Percentiles rank a stretch among this genome's conserved stretches.
Evolutionary conservation across 2,797 vertebrate genomes (phyloP).

Genomic region (Cossypha niveicapilla): DNA sequence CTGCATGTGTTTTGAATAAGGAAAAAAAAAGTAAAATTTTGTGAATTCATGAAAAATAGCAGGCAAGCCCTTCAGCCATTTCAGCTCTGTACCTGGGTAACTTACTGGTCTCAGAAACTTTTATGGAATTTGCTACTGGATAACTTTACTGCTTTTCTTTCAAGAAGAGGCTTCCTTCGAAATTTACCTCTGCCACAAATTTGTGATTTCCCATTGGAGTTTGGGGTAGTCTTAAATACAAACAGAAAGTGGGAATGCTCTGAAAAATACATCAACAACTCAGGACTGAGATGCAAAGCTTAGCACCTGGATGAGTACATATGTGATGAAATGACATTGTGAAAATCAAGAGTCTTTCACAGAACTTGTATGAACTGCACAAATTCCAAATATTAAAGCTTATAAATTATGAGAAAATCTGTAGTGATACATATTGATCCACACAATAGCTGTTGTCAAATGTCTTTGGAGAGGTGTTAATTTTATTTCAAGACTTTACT

Average conservation of each 20-base stretch:
- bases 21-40: neutral
- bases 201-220: neutral
- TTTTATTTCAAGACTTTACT: slow-evolving; percentile 37
- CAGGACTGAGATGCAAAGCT: neutral
- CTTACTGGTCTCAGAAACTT: neutral
- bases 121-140: neutral
- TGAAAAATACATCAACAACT: neutral
- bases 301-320: neutral
- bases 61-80: neutral
- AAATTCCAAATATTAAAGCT: neutral
- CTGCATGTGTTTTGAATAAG: neutral
- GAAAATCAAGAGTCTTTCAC: neutral
- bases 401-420: neutral
- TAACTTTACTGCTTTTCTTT: neutral
- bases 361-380: neutral
- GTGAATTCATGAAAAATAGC: neutral
- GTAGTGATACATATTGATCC: neutral
- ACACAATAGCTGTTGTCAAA: neutral
- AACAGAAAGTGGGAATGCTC: neutral
- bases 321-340: neutral
- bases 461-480: neutral
- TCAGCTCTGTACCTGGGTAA: neutral
- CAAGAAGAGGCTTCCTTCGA: neutral
- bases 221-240: neutral
- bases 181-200: neutral